These are phyloP conservation scores for Eupithecia vulgata DNA, from an alignment of 2,888 invertebrate genomes.

Conservation along the genomic window DNA sequence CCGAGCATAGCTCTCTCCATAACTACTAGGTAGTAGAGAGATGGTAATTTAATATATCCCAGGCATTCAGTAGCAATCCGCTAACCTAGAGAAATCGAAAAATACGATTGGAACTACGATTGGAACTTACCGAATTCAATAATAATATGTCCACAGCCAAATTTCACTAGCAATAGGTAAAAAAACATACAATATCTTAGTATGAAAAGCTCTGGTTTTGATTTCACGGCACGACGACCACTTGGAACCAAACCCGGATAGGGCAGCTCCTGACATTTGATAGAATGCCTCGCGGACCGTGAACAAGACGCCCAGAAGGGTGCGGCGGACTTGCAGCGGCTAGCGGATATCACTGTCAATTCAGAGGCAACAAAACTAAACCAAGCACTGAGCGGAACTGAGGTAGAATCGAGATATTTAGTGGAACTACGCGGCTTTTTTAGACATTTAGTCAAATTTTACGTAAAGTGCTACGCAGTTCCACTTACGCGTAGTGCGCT, in stretches of 20 bases:
- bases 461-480: too few species aligned
- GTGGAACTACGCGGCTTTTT: too few species aligned
- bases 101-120: neutral
- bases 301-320: constrained; percentile 53
- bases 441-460: too few species aligned
- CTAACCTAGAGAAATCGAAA: neutral
- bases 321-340: constrained; percentile 19
- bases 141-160: neutral
- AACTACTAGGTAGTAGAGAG: too few species aligned
- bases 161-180: constrained; percentile 2
- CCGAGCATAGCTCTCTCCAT: too few species aligned
- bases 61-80: neutral
- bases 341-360: neutral
- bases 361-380: too few species aligned
- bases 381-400: too few species aligned
- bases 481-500: too few species aligned
- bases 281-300: constrained; percentile 73
- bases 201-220: constrained; percentile 53
- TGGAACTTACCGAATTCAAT: neutral
- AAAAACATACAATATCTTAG: constrained; percentile 35
- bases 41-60: neutral
- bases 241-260: constrained; percentile 66
- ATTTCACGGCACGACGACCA: constrained; percentile 70
- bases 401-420: too few species aligned
- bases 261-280: constrained; percentile 74